Evolutionary conservation across 2,113 vertebrate species (phyloP), one percentile per base, ranked within the genome.

Genomic region (Chinchilla lanigera): DNA sequence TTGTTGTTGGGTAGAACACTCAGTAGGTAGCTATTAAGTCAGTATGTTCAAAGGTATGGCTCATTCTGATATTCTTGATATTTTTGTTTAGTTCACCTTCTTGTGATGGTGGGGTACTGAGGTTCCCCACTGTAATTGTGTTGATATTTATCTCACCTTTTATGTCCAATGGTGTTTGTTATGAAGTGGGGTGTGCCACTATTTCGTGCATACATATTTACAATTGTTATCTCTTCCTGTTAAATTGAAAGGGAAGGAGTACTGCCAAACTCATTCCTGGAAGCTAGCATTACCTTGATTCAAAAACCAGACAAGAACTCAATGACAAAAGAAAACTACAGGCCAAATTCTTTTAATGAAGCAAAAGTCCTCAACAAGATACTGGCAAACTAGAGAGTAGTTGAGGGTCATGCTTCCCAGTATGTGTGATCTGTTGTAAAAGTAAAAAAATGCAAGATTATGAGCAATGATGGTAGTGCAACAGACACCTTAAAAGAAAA

Each of bases 401-500:
- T 38, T 82, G 7, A 75, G 0, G 0, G n/a, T 93, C 87, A 38
- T 38, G 71, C 28, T 75, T 61, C 30, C 50, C 61, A 26, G 14
- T 69, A 81, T 58, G 69, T 63, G n/a, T 41, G n/a, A 47, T 56
- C 41, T 95, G n/a, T 30, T 54, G 0, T 28, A 75, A 75, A 82
- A 86, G 63, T 44, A 38, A 96, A 85, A 86, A 94, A 54, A 73
- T 82, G 7, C 14, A 80, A 61, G 65, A 78, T 60, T 96, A 73
- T 87, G 19, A 96, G 28, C 47, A 85, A 28, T 30, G 61, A 35
- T 2, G 10, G n/a, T 60, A 92, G 52, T 16, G 63, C 6, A 95
- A 67, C 17, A 60, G 84, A 78, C 24, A 89, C 65, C 50, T n/a
- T 63, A 80, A 90, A 86, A 90, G 11, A 93, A 93, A 96, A 93